A percentile compares a stretch with the other conserved stretches of the same genome.
Conservation (phyloP, 35 echinoderm and acorn worm genomes). For the Hemicentrotus pulcherrimus region DNA sequence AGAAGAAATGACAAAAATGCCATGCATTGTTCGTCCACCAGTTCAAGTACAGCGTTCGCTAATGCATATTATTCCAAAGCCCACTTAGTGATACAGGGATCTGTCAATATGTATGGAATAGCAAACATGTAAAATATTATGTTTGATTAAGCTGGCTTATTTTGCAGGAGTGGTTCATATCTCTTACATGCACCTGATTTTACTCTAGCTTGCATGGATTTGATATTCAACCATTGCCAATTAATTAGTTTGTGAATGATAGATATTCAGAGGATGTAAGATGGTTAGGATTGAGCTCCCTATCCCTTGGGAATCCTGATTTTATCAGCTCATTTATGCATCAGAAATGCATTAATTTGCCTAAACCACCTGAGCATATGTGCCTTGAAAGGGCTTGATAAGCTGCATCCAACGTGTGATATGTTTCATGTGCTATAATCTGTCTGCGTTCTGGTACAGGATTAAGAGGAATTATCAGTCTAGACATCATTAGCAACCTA, state of each 20-base stretch:
- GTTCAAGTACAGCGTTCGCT: not conserved
- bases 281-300: not conserved
- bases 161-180: not conserved
- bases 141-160: conserved; percentile 3
- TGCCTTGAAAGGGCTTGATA: not conserved
- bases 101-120: not conserved
- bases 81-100: not conserved
- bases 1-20: not conserved
- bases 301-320: not conserved
- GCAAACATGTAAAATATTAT: not conserved
- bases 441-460: not conserved
- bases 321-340: not conserved
- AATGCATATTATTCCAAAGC: not conserved
- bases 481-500: not conserved
- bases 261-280: not conserved
- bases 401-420: not conserved
- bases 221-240: not conserved
- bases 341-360: not conserved
- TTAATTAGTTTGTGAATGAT: not conserved
- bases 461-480: not conserved
- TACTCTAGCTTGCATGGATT: not conserved
- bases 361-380: not conserved
- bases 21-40: not conserved
- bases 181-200: not conserved
- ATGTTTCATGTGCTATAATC: not conserved